Evolutionary conservation across 2,888 invertebrate species (phyloP), one percentile per base, ranked within the genome.

Genomic region (Smittia sp.): DNA sequence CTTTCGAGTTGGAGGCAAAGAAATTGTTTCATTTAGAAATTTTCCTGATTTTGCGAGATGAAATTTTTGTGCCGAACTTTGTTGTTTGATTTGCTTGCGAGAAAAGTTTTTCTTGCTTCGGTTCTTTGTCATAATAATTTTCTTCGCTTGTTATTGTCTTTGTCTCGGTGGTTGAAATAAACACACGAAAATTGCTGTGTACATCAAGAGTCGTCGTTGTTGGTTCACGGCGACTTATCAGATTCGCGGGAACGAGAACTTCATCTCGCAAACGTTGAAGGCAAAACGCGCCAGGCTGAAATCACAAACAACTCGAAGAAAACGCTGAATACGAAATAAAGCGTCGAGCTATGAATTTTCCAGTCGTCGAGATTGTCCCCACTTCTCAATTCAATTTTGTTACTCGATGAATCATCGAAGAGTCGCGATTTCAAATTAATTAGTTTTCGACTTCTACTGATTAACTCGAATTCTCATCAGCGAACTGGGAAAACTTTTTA

Each of bases 101-200:
- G 46, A 46, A 38, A 46, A 46, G n/a, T 46, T 46, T 46, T 15
- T 46, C 46, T 32, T 9, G 32, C 9, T 32, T 46, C 15, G n/a
- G 6, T 46, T 46, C 46, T 46, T 46, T 46, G 46, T 46, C 46
- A 46, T 46, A 46, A 46, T 46, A n/a, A n/a, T 46, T 46, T 11
- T 46, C 46, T 46, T 46, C 11, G 46, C 15, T 38, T 46, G 32
- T 32, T 32, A 32, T 32, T 32, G 32, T 32, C 32, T 32, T 32
- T 32, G 32, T 46, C 46, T 46, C 46, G n/a, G 46, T 11, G 15
- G 46, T 46, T 46, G 15, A 11, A 15, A 46, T 13, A 46, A 46
- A 46, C 15, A 15, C n/a, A 11, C 11, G 46, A 46, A 46, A 32
- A 32, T 46, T 46, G 11, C n/a, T 15, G 15, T 46, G 46, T 46